Percentiles rank a stretch among this genome's conserved stretches.
Conservation (phyloP, 2,113 vertebrate genomes). For the Limnothrissa miodon region DNA sequence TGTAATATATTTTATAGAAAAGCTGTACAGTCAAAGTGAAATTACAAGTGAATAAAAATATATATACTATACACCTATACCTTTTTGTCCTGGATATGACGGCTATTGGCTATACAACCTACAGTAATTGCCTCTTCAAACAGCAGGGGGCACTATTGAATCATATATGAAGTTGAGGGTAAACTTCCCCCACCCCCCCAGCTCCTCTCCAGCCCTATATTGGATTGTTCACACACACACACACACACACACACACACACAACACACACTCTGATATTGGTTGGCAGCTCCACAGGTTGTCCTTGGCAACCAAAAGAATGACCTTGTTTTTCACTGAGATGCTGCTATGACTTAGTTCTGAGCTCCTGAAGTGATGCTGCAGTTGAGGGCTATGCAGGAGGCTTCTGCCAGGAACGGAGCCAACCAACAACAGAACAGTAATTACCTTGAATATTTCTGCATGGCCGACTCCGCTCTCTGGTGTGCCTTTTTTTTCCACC, state of each 20-base stretch:
- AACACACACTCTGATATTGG: not conserved
- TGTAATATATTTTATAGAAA: conserved; percentile 45
- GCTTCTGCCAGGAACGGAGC: not conserved
- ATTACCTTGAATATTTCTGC: conserved; percentile 12
- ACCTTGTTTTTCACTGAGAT: conserved; percentile 22
- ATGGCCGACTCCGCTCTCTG: not conserved
- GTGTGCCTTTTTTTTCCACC: not conserved
- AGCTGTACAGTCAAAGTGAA: not conserved
- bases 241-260: not conserved
- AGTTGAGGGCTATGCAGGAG: not conserved
- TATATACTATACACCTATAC: conserved; percentile 8
- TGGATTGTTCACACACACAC: not conserved
- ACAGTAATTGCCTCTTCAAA: not conserved
- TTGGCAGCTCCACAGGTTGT: conserved; percentile 3
- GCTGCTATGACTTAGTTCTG: not conserved
- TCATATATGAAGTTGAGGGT: not conserved
- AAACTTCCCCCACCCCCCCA: no score
- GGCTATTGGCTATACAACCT: not conserved
- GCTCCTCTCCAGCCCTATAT: not conserved
- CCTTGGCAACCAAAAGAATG: not conserved
- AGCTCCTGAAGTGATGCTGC: not conserved
- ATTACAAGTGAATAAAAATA: conserved; percentile 17
- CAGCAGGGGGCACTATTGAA: conserved; percentile 12
- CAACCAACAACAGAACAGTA: not conserved
- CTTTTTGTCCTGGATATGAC: not conserved